Percentiles rank a stretch among this genome's conserved stretches.
Evolutionary conservation across 2,113 vertebrate genomes (phyloP).

Genomic region (Burhinus oedicnemus): DNA sequence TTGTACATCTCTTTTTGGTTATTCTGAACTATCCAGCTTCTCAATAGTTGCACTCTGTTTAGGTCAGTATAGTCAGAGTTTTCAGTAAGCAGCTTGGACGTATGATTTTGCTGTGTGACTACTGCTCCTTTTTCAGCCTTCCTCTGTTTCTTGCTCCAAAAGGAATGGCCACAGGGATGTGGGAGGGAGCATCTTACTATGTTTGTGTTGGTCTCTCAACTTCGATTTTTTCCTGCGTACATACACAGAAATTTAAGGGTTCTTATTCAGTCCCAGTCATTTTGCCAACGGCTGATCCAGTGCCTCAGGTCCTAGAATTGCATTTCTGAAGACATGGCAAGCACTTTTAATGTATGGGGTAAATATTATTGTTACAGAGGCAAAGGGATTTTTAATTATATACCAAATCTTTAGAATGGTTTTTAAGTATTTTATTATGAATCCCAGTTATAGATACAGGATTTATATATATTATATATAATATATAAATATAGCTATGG

Average conservation of each 20-base stretch:
- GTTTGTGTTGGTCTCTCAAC: not conserved
- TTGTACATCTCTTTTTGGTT: not conserved
- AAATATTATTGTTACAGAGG: not conserved
- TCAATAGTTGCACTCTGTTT: not conserved
- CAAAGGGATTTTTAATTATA: slow-evolving; percentile 2
- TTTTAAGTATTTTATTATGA: slow-evolving; percentile 39
- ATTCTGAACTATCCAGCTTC: not conserved
- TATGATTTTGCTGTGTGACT: not conserved
- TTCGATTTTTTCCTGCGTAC: not conserved
- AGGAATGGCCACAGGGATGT: not conserved
- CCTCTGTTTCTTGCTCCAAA: not conserved
- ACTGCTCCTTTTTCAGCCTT: not conserved
- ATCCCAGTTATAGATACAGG: not conserved
- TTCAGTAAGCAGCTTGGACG: not conserved
- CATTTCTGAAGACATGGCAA: not conserved
- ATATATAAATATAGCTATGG: not conserved
- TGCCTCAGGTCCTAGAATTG: not conserved
- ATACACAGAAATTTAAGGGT: not conserved
- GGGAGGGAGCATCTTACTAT: not conserved
- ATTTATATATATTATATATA: slow-evolving; percentile 2
- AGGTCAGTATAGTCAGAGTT: not conserved
- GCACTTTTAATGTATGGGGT: not conserved
- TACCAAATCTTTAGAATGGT: not conserved
- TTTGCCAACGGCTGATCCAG: not conserved
- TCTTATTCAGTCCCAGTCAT: not conserved